Conservation (phyloP, 2,113 vertebrate genomes). For the Lanius ludovicianus region DNA sequence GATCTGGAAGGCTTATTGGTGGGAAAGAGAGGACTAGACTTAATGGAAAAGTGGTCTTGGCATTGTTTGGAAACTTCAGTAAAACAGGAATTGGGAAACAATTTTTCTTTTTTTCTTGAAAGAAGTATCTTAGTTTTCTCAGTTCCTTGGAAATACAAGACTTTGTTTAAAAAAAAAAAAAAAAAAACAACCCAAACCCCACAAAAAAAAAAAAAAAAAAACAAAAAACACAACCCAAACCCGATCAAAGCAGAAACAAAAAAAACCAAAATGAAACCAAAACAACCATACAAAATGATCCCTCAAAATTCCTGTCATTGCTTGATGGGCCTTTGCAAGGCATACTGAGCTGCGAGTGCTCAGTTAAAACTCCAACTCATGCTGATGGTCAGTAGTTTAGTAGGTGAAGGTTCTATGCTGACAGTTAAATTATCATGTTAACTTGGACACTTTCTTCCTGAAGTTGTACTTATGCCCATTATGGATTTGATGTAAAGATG, state of each 20-base stretch:
- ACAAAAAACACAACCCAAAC: too few relatives aligned
- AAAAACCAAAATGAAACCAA: neutral
- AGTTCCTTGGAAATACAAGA: neutral
- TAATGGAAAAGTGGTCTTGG: neutral
- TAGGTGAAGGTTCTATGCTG: neutral
- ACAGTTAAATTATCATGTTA: neutral
- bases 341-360: neutral
- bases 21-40: neutral
- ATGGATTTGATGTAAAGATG: neutral
- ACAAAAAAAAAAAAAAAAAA: neutral
- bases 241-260: too few relatives aligned
- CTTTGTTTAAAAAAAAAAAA: neutral
- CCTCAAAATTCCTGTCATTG: neutral
- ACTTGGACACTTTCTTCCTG: neutral
- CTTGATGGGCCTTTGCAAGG: neutral
- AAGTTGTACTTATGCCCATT: neutral
- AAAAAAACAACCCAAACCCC: fast-evolving
- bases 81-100: neutral
- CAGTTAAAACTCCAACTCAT: neutral
- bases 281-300: neutral
- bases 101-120: neutral
- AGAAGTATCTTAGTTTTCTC: neutral
- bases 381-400: neutral
- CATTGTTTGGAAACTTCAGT: neutral
- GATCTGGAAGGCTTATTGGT: neutral